phyloP scores from a whole-genome alignment of 2,888 invertebrate genomes.

The Imbricaverruca yamaguchii region DNA sequence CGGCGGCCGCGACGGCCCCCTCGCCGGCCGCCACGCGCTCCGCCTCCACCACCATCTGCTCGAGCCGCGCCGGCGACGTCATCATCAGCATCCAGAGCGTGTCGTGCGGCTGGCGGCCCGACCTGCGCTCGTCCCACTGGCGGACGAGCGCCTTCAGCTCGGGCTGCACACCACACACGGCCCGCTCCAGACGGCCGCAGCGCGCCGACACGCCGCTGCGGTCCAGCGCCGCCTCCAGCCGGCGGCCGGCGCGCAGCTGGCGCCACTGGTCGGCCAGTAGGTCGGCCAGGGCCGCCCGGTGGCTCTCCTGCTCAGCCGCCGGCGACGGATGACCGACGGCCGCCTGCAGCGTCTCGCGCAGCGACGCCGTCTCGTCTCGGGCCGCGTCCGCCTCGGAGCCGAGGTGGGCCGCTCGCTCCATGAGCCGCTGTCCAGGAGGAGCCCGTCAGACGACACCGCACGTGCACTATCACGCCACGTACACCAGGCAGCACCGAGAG shows the following conservation, averaged over 20 bases:
- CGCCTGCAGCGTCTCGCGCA: slow-evolving; percentile 98
- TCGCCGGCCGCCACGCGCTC: background rate
- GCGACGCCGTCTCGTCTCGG: slow-evolving; percentile 95
- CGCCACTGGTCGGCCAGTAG: background rate
- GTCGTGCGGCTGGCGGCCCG: background rate
- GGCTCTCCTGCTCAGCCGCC: background rate
- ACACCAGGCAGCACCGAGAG: no score
- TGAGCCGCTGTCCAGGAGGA: background rate
- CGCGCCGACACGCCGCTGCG: background rate
- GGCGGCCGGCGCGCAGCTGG: background rate
- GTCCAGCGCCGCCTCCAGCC: slow-evolving; percentile 24
- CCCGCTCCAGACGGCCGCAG: background rate
- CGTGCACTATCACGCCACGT: no score
- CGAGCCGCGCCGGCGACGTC: slow-evolving; percentile 4
- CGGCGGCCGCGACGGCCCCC: background rate
- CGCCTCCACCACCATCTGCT: background rate
- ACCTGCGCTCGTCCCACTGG: slow-evolving; percentile 9
- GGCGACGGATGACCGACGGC: slow-evolving; percentile 68
- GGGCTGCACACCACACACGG: slow-evolving; percentile 10
- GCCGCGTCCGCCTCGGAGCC: slow-evolving; percentile 74
- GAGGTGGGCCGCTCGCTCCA: background rate
- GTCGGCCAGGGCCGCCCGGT: background rate
- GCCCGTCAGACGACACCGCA: no score
- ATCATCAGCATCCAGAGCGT: slow-evolving; percentile 10
- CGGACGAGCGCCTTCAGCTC: slow-evolving; percentile 12